phyloP scores from a whole-genome alignment of 2,888 invertebrate species.

The Dorcus hopei region DNA sequence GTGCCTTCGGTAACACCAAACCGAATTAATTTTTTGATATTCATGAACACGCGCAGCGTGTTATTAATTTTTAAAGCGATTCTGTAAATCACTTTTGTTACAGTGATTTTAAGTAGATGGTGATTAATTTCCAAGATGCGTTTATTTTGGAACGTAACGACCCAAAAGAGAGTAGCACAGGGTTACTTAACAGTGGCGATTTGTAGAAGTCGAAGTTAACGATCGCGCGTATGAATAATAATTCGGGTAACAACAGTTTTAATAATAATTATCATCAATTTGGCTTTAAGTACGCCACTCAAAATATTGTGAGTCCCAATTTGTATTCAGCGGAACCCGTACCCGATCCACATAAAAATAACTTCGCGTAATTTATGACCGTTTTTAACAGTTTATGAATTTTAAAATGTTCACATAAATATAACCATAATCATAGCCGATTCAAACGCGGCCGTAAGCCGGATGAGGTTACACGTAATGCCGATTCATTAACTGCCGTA shows the following conservation, averaged over 20 bases:
- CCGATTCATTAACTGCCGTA: too few species aligned
- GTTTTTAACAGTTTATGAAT: neutral
- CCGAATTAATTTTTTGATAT: too few species aligned
- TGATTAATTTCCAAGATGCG: too few species aligned
- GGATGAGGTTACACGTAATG: too few species aligned
- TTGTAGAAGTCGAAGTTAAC: constrained; percentile 2
- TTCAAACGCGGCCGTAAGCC: neutral
- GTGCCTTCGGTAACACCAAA: too few species aligned
- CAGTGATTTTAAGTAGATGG: too few species aligned
- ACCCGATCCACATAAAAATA: neutral
- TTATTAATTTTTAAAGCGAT: too few species aligned
- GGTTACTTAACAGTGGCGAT: constrained; percentile 12
- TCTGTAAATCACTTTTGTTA: too few species aligned
- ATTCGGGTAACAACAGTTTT: constrained; percentile 14
- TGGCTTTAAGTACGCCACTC: constrained; percentile 16
- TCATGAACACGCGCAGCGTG: too few species aligned
- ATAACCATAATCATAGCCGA: neutral
- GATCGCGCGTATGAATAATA: neutral
- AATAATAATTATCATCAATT: constrained; percentile 21
- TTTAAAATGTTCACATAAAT: neutral
- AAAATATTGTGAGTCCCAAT: constrained; percentile 3
- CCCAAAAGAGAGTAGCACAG: neutral
- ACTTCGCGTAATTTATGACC: constrained; percentile 4
- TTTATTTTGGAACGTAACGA: too few species aligned
- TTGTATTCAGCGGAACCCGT: neutral